A percentile compares a stretch with the other conserved stretches of the same genome.
Conservation (phyloP, 2,113 vertebrate species). For the Tiliqua scincoides region DNA sequence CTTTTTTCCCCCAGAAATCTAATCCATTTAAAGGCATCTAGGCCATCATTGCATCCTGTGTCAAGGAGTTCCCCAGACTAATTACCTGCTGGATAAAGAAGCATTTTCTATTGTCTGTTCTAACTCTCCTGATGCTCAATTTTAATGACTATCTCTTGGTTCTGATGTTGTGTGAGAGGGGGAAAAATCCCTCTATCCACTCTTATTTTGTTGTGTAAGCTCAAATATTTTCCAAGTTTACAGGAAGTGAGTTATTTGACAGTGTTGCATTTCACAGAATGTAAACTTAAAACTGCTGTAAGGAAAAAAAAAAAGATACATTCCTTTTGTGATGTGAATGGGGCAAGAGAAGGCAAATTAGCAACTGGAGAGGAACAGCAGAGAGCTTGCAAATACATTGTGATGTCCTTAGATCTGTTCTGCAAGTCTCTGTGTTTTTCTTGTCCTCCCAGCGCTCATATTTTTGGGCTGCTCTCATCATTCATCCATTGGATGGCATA, state of each 20-base stretch:
- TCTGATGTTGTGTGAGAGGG: no score
- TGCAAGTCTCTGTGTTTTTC: neutral
- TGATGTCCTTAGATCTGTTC: constrained; percentile 1
- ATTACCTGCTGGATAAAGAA: no score
- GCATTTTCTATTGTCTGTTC: no score
- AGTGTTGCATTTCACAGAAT: neutral
- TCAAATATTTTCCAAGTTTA: constrained; percentile 10
- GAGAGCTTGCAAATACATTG: neutral
- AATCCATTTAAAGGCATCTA: no score
- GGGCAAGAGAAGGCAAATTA: neutral
- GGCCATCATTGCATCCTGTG: no score
- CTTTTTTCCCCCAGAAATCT: no score
- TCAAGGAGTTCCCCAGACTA: no score
- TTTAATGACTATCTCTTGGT: no score
- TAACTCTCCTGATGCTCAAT: no score
- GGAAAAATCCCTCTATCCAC: no score
- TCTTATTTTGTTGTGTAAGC: neutral
- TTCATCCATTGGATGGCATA: constrained; percentile 51
- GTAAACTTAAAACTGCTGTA: neutral
- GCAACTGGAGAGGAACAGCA: neutral
- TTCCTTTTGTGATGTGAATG: constrained; percentile 3
- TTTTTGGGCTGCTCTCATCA: constrained; percentile 46
- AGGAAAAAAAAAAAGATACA: constrained; percentile 8
- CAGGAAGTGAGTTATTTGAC: constrained; percentile 15
- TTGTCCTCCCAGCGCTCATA: constrained; percentile 32